These are phyloP conservation scores for Thereva unica DNA, from an alignment of 2,888 invertebrate genomes.

Conservation along the genomic window DNA sequence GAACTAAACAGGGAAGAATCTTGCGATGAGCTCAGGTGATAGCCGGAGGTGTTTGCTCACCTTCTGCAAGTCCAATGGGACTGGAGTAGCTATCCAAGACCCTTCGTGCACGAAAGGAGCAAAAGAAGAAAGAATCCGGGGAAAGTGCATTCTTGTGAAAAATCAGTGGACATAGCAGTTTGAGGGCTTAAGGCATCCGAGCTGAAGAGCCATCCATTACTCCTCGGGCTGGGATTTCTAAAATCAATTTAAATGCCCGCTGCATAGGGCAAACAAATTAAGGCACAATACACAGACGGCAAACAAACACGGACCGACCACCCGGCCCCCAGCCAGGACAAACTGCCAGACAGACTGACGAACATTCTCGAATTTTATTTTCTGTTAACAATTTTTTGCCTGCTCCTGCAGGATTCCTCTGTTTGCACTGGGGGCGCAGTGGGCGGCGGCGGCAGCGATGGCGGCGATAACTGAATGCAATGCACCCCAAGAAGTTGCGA, in stretches of 20 bases:
- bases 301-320: conserved; percentile 31
- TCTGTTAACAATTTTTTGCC: conserved; percentile 36
- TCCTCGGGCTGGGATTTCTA: conserved; percentile 3
- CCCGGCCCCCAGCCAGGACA: background rate
- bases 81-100: conserved; percentile 20
- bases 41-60: conserved; percentile 26
- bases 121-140: conserved; percentile 17
- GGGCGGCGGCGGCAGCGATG: conserved; percentile 36
- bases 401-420: conserved; percentile 9
- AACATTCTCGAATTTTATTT: conserved; percentile 36
- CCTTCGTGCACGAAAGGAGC: conserved; percentile 24
- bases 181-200: background rate
- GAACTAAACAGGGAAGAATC: conserved; percentile 45
- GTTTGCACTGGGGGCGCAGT: conserved; percentile 23
- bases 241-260: conserved; percentile 41
- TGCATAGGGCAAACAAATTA: conserved; percentile 40
- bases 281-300: conserved; percentile 38
- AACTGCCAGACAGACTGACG: background rate
- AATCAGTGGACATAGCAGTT: conserved; percentile 1
- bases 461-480: conserved; percentile 32
- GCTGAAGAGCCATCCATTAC: background rate
- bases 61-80: conserved; percentile 20
- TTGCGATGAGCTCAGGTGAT: conserved; percentile 40
- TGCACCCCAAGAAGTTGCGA: conserved; percentile 6
- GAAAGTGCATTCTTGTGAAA: conserved; percentile 15